These are phyloP conservation scores for Incurvaria masculella DNA, from an alignment of 2,888 invertebrate species.

Conservation along the genomic window DNA sequence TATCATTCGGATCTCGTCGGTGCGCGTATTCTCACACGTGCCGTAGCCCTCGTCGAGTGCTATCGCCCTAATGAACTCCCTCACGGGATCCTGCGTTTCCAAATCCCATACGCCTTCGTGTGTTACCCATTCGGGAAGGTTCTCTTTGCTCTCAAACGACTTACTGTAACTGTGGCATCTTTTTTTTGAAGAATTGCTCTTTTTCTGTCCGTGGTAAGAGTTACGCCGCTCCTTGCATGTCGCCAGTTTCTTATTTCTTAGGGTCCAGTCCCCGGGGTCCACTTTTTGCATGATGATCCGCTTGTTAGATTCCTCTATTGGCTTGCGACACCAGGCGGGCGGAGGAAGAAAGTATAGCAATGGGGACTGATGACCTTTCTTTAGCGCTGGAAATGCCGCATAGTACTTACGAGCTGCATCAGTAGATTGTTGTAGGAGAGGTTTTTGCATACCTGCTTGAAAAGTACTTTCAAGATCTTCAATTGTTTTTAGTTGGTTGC, in stretches of 20 bases:
- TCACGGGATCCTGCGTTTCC: constrained; percentile 46
- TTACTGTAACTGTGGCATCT: constrained; percentile 41
- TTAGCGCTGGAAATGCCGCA: constrained; percentile 73
- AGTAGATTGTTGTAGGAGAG: constrained; percentile 49
- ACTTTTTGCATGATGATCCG: constrained; percentile 41
- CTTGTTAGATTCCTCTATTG: constrained; percentile 22
- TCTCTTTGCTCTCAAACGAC: constrained; percentile 44
- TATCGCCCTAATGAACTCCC: constrained; percentile 46
- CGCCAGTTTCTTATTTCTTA: constrained; percentile 34
- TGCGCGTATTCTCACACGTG: constrained; percentile 48
- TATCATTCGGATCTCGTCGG: constrained; percentile 34
- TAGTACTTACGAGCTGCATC: constrained; percentile 74
- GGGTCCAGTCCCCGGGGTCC: constrained; percentile 39
- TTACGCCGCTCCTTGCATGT: constrained; percentile 44
- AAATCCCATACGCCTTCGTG: constrained; percentile 52
- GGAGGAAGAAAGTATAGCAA: constrained; percentile 45
- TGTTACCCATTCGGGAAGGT: constrained; percentile 54
- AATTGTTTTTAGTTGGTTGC: constrained; percentile 71
- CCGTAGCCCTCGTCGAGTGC: constrained; percentile 52
- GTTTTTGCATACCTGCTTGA: constrained; percentile 51
- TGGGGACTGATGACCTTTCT: constrained; percentile 46
- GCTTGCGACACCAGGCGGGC: constrained; percentile 44
- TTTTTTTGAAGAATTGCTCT: constrained; percentile 28
- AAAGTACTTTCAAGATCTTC: constrained; percentile 40
- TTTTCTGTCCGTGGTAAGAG: constrained; percentile 40